Conservation (phyloP, 2,888 invertebrate genomes). For the Alcis repandata region DNA sequence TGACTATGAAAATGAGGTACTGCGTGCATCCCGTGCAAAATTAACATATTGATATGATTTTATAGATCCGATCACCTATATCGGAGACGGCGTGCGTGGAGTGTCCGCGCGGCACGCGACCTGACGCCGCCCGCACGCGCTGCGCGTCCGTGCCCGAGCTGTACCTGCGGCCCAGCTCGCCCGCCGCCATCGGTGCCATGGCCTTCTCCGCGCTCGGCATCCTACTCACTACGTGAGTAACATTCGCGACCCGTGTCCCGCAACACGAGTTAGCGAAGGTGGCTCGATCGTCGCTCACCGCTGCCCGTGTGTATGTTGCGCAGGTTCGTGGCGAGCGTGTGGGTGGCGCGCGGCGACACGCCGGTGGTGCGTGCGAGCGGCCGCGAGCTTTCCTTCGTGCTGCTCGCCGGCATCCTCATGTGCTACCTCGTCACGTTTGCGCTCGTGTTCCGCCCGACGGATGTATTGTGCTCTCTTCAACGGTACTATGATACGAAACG, state of each 20-base stretch:
- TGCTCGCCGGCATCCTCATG: conserved; percentile 95
- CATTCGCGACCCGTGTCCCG: no score
- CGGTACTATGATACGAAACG: conserved; percentile 82
- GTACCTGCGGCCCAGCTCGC: conserved; percentile 92
- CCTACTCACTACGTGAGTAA: conserved; percentile 89
- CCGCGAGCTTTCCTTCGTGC: conserved; percentile 94
- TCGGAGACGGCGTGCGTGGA: conserved; percentile 93
- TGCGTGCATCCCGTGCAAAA: no score
- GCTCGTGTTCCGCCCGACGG: conserved; percentile 93
- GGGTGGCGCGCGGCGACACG: conserved; percentile 94
- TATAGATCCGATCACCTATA: conserved; percentile 91
- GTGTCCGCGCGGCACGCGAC: conserved; percentile 94
- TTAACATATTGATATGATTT: no score
- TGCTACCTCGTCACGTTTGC: conserved; percentile 97
- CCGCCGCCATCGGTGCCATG: conserved; percentile 97
- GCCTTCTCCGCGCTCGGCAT: conserved; percentile 94
- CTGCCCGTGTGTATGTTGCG: background rate
- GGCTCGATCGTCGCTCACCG: background rate
- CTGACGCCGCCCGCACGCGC: conserved; percentile 90
- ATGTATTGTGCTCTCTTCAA: conserved; percentile 95
- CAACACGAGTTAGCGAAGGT: background rate
- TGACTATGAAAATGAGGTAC: no score
- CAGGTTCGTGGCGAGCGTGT: conserved; percentile 90
- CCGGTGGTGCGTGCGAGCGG: conserved; percentile 98
- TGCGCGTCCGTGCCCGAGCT: conserved; percentile 93